A percentile compares a stretch with the other conserved stretches of the same genome.
These are phyloP conservation scores for Scaptodrosophila lebanonensis DNA, from an alignment of 1,140 invertebrate species.

Conservation along the genomic window DNA sequence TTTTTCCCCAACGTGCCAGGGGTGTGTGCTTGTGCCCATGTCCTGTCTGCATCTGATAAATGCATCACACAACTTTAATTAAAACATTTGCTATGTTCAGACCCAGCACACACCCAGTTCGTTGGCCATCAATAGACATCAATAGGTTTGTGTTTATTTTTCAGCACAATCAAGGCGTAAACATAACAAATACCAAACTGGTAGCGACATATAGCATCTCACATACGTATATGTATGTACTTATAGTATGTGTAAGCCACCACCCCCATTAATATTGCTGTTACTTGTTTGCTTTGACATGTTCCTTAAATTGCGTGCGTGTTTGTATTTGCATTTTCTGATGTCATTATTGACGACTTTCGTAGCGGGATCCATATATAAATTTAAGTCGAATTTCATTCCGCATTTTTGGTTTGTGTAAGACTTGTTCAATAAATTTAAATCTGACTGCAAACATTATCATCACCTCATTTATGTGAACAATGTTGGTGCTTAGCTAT, in stretches of 20 bases:
- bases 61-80: slow-evolving; percentile 68
- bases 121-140: slow-evolving; percentile 47
- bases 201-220: slow-evolving; percentile 15
- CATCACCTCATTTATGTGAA: no score
- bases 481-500: no score
- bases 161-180: slow-evolving; percentile 68
- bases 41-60: slow-evolving; percentile 74
- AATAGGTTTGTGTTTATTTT: slow-evolving; percentile 62
- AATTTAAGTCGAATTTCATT: slow-evolving; percentile 2
- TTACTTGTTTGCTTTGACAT: slow-evolving; percentile 61
- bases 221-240: not conserved
- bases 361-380: slow-evolving; percentile 6
- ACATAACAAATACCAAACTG: slow-evolving; percentile 60
- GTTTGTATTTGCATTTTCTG: slow-evolving; percentile 41
- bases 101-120: slow-evolving; percentile 29
- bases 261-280: slow-evolving; percentile 32
- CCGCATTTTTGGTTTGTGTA: not conserved
- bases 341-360: slow-evolving; percentile 51
- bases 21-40: slow-evolving; percentile 36
- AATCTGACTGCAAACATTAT: not conserved
- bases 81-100: slow-evolving; percentile 44
- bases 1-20: slow-evolving; percentile 4
- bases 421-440: not conserved
- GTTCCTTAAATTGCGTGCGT: slow-evolving; percentile 52
- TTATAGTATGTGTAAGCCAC: not conserved